Evolutionary conservation across 64 coral and sea anemone genomes (phyloP).

Genomic region (Actinia tenebrosa): DNA sequence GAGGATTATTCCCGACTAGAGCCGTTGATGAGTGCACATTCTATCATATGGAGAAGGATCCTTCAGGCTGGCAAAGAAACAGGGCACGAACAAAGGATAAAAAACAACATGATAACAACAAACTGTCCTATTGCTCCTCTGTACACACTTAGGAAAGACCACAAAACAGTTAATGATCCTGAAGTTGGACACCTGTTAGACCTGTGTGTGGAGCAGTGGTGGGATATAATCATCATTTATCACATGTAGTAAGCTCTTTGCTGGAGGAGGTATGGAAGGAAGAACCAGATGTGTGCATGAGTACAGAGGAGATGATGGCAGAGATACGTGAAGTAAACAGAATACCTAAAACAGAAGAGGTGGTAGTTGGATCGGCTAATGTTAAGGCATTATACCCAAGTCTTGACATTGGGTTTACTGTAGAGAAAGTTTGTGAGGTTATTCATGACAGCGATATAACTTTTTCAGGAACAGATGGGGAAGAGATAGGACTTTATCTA

Average conservation of each 20-base stretch:
- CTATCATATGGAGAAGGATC: constrained; percentile 11
- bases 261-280: constrained; percentile 15
- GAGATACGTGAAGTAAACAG: neutral
- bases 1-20: neutral
- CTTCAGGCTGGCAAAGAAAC: neutral
- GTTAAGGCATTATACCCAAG: constrained; percentile 49
- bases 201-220: constrained; percentile 11
- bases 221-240: constrained; percentile 9
- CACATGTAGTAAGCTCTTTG: constrained; percentile 19
- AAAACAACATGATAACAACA: neutral
- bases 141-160: constrained; percentile 23
- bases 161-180: neutral
- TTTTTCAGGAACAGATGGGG: neutral
- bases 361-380: constrained; percentile 32
- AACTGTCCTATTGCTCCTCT: neutral
- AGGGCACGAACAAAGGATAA: neutral
- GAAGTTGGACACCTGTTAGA: neutral
- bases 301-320: constrained; percentile 30
- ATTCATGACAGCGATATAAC: neutral
- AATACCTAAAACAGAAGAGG: neutral
- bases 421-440: constrained; percentile 19
- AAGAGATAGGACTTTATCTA: neutral
- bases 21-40: neutral
- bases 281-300: constrained; percentile 26
- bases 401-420: constrained; percentile 31